Evolutionary conservation across 2,888 invertebrate genomes (phyloP), one percentile per base, ranked within the genome.

Genomic region (Tridacna crocea): DNA sequence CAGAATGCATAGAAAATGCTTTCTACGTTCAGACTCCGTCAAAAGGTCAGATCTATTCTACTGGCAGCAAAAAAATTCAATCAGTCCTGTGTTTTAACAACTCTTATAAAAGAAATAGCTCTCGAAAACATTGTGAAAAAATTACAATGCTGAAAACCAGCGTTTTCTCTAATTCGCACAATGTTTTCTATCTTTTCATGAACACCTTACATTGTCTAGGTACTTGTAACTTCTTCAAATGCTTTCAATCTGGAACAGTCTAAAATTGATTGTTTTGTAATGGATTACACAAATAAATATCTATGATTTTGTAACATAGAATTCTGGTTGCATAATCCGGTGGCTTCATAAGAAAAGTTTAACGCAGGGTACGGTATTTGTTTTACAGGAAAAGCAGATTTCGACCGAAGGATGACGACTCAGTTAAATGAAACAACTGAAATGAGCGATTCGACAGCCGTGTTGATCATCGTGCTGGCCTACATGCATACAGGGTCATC

Each of bases 401-500:
- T 36, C 8, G 36, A 8, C 36, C n/a, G n/a, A n/a, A 36, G 36
- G 36, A 36, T 36, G 36, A 36, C 8, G 36, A 36, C 36, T 36
- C 36, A 8, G 8, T 8, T 36, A 36, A 36, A 36, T 36, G 36
- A 36, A 36, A 4, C 36, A 8, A 36, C 36, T 36, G 8, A 2
- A 36, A 36, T 36, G 36, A 36, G 8, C 36, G 36, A 36, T 2
- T 27, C 66, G 2, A 46, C 36, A 17, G 1, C n/a, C n/a, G 46
- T 46, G 46, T n/a, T 68, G 27, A 66, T 83, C 11, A 65, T 83
- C 15, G 82, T 86, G 19, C 63, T 86, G 12, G 86, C 86, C 10
- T 83, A 86, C 75, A 86, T 83, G 83, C 86, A 86, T 24, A 86
- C 86, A 24, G 86, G 86, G 0, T 86, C 86, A 19, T 75, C 83